Base-by-base conservation (phyloP, 92 coral and sea anemone genomes). In the Zoanthus sociatus region DNA sequence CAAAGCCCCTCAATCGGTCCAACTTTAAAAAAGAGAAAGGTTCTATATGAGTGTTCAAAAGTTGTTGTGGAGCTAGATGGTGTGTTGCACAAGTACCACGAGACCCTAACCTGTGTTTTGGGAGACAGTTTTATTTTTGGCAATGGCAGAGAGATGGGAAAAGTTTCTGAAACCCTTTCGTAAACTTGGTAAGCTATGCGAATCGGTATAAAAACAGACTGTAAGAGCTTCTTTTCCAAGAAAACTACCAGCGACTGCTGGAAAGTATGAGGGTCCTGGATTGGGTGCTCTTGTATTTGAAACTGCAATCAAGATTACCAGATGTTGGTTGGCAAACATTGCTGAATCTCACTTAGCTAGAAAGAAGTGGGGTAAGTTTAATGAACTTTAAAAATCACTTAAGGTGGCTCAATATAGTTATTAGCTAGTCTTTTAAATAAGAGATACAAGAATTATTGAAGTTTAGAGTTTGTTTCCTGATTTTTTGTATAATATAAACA, bases 91-190 rank as follows among this genome's bases (percentile, higher is more conserved):
- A 51, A 48, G 61, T 76, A 76, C 79, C 42, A 37, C 4, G 42
- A 37, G 42, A 37, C 42, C 42, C 79, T 87, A 9, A 17, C 86
- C 32, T 71, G 86, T 87, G 86, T 87, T 37, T 54, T 87, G 44
- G 82, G 74, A 14, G 71, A 87, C 47, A n/a, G 71, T 13, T 79
- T 79, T 20, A 18, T 79, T 16, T 79, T 69, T 79, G 82, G 86
- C 21, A 15, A 54, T n/a, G 75, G 79, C 47, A n/a, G 37, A 83
- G 90, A 46, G 75, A 90, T 67, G 47, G 76, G 47, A 18, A 71
- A 42, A 13, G 17, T 71, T 42, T 32, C 76, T 31, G 20, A 33
- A 33, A 71, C 76, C 16, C 47, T 71, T 42, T 71, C 76, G 47
- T 71, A 13, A 31, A 33, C 47, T 12, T 71, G 45, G 76, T 71